Percentiles rank a stretch among this genome's conserved stretches.
phyloP scores from a whole-genome alignment of 1,140 invertebrate species.

The Adoxophyes honmai region DNA sequence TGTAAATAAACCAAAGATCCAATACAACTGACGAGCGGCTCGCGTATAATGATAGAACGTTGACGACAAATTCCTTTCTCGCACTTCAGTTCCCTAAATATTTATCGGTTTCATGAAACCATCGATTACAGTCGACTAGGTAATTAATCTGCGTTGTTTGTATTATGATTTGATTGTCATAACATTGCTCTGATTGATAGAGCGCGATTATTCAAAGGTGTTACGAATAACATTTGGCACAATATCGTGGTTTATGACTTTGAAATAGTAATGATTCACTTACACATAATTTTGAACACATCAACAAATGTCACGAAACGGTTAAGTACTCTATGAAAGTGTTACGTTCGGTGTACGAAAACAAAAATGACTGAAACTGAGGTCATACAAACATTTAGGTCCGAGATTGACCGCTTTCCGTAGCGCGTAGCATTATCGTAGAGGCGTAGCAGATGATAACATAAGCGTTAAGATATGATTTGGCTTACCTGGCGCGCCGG shows the following conservation, averaged over 20 bases:
- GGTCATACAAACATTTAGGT: too few species aligned
- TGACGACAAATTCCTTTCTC: constrained; percentile 9
- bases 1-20: too few species aligned
- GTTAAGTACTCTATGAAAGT: too few species aligned
- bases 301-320: too few species aligned
- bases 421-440: constrained; percentile 44
- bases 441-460: constrained; percentile 42
- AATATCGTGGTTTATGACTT: too few species aligned
- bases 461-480: constrained; percentile 36
- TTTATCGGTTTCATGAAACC: not conserved
- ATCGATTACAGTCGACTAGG: constrained; percentile 10
- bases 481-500: constrained; percentile 34
- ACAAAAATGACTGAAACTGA: too few species aligned
- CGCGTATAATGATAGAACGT: not conserved
- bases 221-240: too few species aligned
- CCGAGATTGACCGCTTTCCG: not conserved
- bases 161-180: not conserved
- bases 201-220: too few species aligned
- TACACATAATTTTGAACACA: too few species aligned
- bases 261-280: too few species aligned
- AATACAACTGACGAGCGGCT: not conserved
- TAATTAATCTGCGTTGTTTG: constrained; percentile 13
- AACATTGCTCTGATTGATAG: too few species aligned
- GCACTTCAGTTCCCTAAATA: constrained; percentile 12
- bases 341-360: too few species aligned